Percentiles rank a stretch among this genome's conserved stretches.
phyloP scores from a whole-genome alignment of 1,140 invertebrate species.

The Scaptomyza pallida region DNA sequence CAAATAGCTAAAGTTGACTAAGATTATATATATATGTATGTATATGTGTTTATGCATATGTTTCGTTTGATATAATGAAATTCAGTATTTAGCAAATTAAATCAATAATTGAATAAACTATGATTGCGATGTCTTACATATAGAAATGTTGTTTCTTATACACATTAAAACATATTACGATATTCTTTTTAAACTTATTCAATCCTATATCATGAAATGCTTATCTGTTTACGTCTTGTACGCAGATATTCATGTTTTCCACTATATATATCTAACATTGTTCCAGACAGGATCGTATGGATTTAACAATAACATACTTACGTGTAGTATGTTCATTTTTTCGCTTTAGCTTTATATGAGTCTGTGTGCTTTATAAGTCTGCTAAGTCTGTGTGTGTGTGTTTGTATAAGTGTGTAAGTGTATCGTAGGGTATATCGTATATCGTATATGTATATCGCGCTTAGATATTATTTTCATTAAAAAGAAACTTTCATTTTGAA shows the following conservation, averaged over 20 bases:
- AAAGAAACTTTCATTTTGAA: constrained; percentile 84
- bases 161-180: constrained; percentile 17
- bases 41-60: constrained; percentile 5
- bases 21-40: too few relatives aligned
- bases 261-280: constrained; percentile 18
- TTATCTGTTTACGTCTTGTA: constrained; percentile 10
- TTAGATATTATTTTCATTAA: constrained; percentile 69
- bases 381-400: constrained; percentile 52
- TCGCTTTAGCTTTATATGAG: neutral
- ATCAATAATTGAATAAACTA: constrained; percentile 10
- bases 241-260: constrained; percentile 4
- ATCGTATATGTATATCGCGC: constrained; percentile 45
- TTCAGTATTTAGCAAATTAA: constrained; percentile 3
- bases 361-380: constrained; percentile 48
- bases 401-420: constrained; percentile 36
- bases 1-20: constrained; percentile 24
- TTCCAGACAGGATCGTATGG: constrained; percentile 26
- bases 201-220: neutral
- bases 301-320: constrained; percentile 64
- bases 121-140: constrained; percentile 1
- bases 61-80: constrained; percentile 12
- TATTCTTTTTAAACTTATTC: neutral
- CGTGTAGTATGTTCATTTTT: constrained; percentile 13
- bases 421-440: constrained; percentile 47
- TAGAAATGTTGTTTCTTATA: too few relatives aligned